Base-by-base conservation (phyloP, 2,888 invertebrate genomes). In the Cremastinae sp. region DNA sequence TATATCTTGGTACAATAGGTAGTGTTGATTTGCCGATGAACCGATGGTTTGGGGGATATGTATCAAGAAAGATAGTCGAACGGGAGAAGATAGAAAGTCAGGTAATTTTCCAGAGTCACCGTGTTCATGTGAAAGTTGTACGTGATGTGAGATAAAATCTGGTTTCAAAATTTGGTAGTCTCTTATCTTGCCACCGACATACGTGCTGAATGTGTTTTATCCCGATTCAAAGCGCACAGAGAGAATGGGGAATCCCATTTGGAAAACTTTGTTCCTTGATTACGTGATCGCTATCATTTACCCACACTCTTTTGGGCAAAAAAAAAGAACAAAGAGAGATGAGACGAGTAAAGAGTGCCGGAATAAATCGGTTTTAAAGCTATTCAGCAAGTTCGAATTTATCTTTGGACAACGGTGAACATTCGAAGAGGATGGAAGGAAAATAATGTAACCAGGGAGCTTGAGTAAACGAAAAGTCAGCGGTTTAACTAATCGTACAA, bases 401-500 rank as follows among this genome's bases (percentile, higher is more conserved):
- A 59, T 51, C 59, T 49, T 51, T n/a, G 51, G 59, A 47, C 49
- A 16, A 51, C 16, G n/a, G n/a, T n/a, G 18, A 69, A 59, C 49
- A 59, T 43, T 9, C n/a, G 20, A 20, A 43, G 65, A 43, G 35
- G n/a, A 16, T 14, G 22, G 16, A 28, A 41, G 4, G 16, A 45
- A 55, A n/a, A 64, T 22, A 56, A 47, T 14, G 55, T 45, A 56
- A 68, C 47, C 47, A n/a, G n/a, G n/a, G 37, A 56, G 35, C 14
- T 47, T 69, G 41, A 12, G 51, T 43, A 59, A 69, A 49, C 51
- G 72, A 59, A 58, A 64, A 65, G 43, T 64, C 51, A 37, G 20
- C 7, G 64, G 51, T 58, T 49, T 58, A 58, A 65, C 58, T 51
- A 69, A 74, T 74, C 58, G 51, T 39, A 49, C 18, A 41, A 59